A percentile compares a stretch with the other conserved stretches of the same genome.
Conservation (phyloP, 2,797 vertebrate genomes). For the Sebastiscus albofasciatus region DNA sequence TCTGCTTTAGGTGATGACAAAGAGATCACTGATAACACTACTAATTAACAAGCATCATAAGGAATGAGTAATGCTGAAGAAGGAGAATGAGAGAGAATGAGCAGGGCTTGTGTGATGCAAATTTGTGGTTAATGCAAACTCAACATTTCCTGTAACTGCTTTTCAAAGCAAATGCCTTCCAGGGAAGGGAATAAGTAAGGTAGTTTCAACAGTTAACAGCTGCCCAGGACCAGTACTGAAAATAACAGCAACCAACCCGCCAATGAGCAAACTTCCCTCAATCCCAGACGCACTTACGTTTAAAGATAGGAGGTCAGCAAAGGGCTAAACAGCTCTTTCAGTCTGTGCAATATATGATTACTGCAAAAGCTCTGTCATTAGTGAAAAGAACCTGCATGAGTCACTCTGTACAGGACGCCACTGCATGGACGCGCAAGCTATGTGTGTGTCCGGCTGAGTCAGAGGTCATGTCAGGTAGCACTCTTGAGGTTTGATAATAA, state of each 20-base stretch:
- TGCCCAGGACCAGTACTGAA: neutral
- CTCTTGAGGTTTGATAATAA: conserved; percentile 18
- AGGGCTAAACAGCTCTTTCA: conserved; percentile 10
- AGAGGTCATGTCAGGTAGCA: conserved; percentile 29
- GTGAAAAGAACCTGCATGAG: conserved; percentile 10
- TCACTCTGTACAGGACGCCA: conserved; percentile 7
- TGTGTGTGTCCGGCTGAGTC: conserved; percentile 7
- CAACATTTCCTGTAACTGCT: conserved; percentile 1
- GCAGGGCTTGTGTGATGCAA: neutral
- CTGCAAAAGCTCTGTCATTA: conserved; percentile 36
- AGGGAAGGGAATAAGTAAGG: no score
- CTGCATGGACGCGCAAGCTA: neutral
- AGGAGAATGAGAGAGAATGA: neutral
- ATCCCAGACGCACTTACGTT: neutral
- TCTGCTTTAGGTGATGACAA: neutral
- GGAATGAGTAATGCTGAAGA: neutral
- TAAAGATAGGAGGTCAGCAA: conserved; percentile 18
- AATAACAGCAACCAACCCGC: conserved; percentile 1
- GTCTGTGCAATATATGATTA: conserved; percentile 29
- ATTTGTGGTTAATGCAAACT: neutral
- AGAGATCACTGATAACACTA: neutral
- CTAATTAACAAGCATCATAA: neutral
- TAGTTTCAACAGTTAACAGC: neutral
- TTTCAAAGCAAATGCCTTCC: conserved; percentile 13
- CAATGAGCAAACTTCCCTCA: neutral